These are phyloP conservation scores for Zenarchopterus dispar DNA, from an alignment of 2,797 vertebrate species.

Conservation along the genomic window DNA sequence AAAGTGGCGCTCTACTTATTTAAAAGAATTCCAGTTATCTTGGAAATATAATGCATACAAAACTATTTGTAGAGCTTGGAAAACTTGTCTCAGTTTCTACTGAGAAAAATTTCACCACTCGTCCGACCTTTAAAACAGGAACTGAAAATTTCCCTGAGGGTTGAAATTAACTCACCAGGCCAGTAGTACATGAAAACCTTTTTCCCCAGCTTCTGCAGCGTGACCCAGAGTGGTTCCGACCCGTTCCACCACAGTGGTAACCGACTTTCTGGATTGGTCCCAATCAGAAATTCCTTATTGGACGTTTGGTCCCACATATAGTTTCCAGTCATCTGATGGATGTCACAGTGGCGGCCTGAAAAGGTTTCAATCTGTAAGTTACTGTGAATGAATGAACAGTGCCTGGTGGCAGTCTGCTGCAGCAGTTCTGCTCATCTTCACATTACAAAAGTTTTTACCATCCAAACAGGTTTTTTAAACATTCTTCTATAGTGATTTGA, in stretches of 20 bases:
- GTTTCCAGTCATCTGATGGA: conserved; percentile 95
- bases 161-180: conserved; percentile 85
- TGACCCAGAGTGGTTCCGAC: conserved; percentile 95
- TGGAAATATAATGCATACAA: too few relatives aligned
- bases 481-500: too few relatives aligned
- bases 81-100: too few relatives aligned
- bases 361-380: neutral
- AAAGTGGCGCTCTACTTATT: too few relatives aligned
- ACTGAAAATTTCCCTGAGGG: too few relatives aligned
- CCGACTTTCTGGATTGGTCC: conserved; percentile 88
- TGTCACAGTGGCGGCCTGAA: conserved; percentile 89
- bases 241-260: conserved; percentile 94
- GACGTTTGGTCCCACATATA: conserved; percentile 92
- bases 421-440: too few relatives aligned
- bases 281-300: conserved; percentile 89
- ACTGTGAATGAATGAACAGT: neutral
- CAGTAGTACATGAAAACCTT: conserved; percentile 95
- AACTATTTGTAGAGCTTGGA: too few relatives aligned
- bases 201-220: conserved; percentile 87
- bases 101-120: too few relatives aligned
- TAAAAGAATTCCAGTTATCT: too few relatives aligned
- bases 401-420: neutral
- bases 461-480: too few relatives aligned
- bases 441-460: too few relatives aligned
- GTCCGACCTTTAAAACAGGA: too few relatives aligned